These are phyloP conservation scores for Vicugna pacos DNA, from an alignment of 2,113 vertebrate genomes.

Conservation along the genomic window DNA sequence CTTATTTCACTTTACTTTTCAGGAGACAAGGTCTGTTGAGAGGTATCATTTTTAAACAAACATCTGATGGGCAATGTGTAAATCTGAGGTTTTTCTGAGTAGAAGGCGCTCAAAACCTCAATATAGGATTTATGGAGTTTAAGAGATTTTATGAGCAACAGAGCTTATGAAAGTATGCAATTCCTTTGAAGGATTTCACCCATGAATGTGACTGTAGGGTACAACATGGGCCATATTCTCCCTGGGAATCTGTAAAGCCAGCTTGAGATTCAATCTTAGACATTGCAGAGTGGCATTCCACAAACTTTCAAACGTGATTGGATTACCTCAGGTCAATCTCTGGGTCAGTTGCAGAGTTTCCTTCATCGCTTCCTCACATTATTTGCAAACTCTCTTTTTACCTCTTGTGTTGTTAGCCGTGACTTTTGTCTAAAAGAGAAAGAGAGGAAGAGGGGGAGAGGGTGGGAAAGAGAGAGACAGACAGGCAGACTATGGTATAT, in stretches of 20 bases:
- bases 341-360: not conserved
- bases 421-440: not conserved
- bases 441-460: not conserved
- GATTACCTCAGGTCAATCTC: not conserved
- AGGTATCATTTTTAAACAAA: not conserved
- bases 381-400: not conserved
- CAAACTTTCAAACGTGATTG: not conserved
- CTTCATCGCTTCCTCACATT: not conserved
- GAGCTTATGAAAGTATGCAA: not conserved
- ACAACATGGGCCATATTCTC: not conserved
- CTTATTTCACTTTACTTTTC: not conserved
- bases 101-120: not conserved
- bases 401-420: not conserved
- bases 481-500: not conserved
- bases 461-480: not conserved
- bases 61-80: not conserved
- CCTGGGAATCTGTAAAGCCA: not conserved
- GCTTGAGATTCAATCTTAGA: not conserved
- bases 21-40: not conserved
- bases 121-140: not conserved
- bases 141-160: not conserved
- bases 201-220: not conserved
- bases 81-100: not conserved
- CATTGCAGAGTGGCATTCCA: not conserved
- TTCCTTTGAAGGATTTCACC: conserved; percentile 22